A percentile compares a stretch with the other conserved stretches of the same genome.
phyloP scores from a whole-genome alignment of 2,113 vertebrate species.

The Eublepharis macularius region DNA sequence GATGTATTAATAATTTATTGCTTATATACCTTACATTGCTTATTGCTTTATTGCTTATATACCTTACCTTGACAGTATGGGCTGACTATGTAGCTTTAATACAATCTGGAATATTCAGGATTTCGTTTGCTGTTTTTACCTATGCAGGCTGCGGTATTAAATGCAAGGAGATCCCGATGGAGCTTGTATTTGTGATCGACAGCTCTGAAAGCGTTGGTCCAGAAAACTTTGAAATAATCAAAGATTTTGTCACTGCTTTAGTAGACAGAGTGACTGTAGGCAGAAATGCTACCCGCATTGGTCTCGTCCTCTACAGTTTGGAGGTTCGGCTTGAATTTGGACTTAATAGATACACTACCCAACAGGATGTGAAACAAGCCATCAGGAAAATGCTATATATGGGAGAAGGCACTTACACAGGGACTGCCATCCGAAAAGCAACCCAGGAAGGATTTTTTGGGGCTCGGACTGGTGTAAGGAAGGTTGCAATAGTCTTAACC shows the following conservation, averaged over 20 bases:
- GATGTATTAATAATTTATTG: background rate
- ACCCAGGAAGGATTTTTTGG: slow-evolving; percentile 88
- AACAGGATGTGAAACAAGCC: slow-evolving; percentile 85
- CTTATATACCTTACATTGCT: background rate
- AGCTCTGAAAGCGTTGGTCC: slow-evolving; percentile 93
- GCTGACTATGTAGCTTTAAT: background rate
- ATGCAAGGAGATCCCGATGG: slow-evolving; percentile 94
- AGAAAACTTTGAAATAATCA: slow-evolving; percentile 92
- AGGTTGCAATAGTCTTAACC: slow-evolving; percentile 89
- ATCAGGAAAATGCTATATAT: slow-evolving; percentile 87
- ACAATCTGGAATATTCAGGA: background rate
- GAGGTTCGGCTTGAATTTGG: slow-evolving; percentile 87
- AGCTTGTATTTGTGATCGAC: slow-evolving; percentile 93
- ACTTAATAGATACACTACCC: slow-evolving; percentile 79
- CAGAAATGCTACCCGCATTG: slow-evolving; percentile 87
- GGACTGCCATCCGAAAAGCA: slow-evolving; percentile 88
- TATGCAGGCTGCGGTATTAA: slow-evolving; percentile 87
- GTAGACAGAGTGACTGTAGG: slow-evolving; percentile 89
- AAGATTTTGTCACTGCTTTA: slow-evolving; percentile 88
- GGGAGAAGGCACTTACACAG: slow-evolving; percentile 91
- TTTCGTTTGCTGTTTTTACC: slow-evolving; percentile 16
- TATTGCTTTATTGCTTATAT: background rate
- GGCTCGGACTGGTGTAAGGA: slow-evolving; percentile 81
- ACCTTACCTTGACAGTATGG: background rate
- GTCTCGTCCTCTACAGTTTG: slow-evolving; percentile 88